These are phyloP conservation scores for Ochropacha duplaris DNA, from an alignment of 2,888 invertebrate species.

Conservation along the genomic window DNA sequence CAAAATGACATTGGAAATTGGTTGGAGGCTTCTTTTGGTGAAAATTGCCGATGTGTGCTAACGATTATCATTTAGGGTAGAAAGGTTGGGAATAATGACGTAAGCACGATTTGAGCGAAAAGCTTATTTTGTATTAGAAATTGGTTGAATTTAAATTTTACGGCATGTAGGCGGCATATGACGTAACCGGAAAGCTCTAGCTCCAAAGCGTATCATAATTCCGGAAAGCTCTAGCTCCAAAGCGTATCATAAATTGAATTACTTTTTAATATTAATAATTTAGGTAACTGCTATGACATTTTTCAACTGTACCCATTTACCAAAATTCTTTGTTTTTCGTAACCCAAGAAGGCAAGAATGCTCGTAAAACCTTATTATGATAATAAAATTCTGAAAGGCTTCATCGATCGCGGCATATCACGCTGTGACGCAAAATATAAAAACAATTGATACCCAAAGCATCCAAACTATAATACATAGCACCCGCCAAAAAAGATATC, in stretches of 20 bases:
- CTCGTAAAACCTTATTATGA: conserved; percentile 20
- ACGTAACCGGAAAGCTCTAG: too few species aligned
- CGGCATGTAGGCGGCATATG: neutral
- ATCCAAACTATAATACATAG: conserved; percentile 17
- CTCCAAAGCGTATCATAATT: too few species aligned
- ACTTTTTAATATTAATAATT: too few species aligned
- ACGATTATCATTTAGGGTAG: neutral
- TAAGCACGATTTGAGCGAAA: neutral
- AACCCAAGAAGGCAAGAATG: neutral
- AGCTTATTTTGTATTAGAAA: neutral
- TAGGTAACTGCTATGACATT: too few species aligned
- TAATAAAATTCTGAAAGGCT: conserved; percentile 20
- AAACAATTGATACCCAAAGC: conserved; percentile 21
- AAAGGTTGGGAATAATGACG: neutral
- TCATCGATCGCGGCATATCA: conserved; percentile 18
- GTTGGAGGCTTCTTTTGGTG: conserved; percentile 25
- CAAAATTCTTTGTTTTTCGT: too few species aligned
- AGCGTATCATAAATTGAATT: too few species aligned
- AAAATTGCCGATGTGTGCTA: conserved; percentile 6
- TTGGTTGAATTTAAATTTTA: neutral
- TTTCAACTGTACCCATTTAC: too few species aligned
- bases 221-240: too few species aligned
- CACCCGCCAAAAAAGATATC: conserved; percentile 14
- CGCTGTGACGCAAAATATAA: conserved; percentile 7
- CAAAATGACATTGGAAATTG: conserved; percentile 28